A percentile compares a stretch with the other conserved stretches of the same genome.
These are phyloP conservation scores for Hesperophylax magnus DNA, from an alignment of 1,140 invertebrate species.

Conservation along the genomic window DNA sequence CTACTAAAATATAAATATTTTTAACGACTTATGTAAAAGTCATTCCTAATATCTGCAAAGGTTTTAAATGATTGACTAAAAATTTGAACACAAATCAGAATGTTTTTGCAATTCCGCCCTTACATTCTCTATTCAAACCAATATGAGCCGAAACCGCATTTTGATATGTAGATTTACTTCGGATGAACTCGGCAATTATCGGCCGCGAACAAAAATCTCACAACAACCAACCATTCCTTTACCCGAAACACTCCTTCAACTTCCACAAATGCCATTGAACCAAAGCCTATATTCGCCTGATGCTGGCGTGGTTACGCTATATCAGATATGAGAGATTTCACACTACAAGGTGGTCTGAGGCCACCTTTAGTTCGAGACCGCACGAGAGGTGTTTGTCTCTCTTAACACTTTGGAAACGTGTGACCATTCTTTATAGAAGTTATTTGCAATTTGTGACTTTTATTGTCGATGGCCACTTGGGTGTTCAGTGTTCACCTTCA, in stretches of 20 bases:
- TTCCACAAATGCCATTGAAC: background rate
- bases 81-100: background rate
- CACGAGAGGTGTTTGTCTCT: constrained; percentile 20
- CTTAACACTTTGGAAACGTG: constrained; percentile 22
- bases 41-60: no score
- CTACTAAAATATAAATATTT: no score
- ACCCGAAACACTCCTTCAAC: background rate
- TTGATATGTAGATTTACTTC: constrained; percentile 48
- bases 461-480: no score
- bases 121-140: constrained; percentile 39
- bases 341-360: constrained; percentile 39
- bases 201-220: background rate
- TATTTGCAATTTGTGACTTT: no score
- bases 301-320: background rate
- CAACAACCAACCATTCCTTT: background rate
- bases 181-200: constrained; percentile 36
- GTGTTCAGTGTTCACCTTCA: no score
- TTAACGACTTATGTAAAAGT: no score
- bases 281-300: background rate
- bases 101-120: constrained; percentile 7
- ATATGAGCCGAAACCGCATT: constrained; percentile 45
- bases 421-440: no score
- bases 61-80: no score
- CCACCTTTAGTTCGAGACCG: constrained; percentile 36
- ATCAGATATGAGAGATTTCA: constrained; percentile 2